Conservation (phyloP, 2,797 vertebrate species). For the Spondyliosoma cantharus region DNA sequence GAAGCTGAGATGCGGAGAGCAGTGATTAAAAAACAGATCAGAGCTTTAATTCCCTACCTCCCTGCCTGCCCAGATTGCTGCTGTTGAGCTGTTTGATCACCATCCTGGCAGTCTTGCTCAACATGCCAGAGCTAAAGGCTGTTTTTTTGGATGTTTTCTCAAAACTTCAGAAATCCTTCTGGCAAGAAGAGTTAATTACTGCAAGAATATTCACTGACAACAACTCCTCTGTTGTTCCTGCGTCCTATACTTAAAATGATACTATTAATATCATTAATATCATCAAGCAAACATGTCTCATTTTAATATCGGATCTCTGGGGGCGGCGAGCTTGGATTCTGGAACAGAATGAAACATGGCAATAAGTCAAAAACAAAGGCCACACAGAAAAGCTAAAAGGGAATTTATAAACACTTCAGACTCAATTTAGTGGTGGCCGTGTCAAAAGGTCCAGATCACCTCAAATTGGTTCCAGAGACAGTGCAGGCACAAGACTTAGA, state of each 20-base stretch:
- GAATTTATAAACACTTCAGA: slow-evolving; percentile 79
- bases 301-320: slow-evolving; percentile 46
- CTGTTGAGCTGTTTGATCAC: slow-evolving; percentile 80
- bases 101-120: slow-evolving; percentile 61
- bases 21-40: slow-evolving; percentile 84
- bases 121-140: slow-evolving; percentile 62
- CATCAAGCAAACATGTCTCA: slow-evolving; percentile 52
- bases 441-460: slow-evolving; percentile 77
- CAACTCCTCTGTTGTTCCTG: slow-evolving; percentile 44
- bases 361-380: slow-evolving; percentile 68
- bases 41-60: slow-evolving; percentile 77
- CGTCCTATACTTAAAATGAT: slow-evolving; percentile 30
- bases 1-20: slow-evolving; percentile 67
- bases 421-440: slow-evolving; percentile 64
- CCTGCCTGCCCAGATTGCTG: slow-evolving; percentile 74
- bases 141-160: slow-evolving; percentile 62
- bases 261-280: slow-evolving; percentile 73
- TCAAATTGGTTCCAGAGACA: slow-evolving; percentile 77
- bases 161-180: slow-evolving; percentile 62
- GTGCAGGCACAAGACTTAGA: slow-evolving; percentile 23
- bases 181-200: slow-evolving; percentile 68
- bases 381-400: slow-evolving; percentile 64
- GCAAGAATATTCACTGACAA: slow-evolving; percentile 69
- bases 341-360: slow-evolving; percentile 63
- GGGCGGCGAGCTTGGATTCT: slow-evolving; percentile 31